A percentile compares a stretch with the other conserved stretches of the same genome.
These are phyloP conservation scores for Camponotus pennsylvanicus DNA, from an alignment of 1,140 invertebrate genomes.

Conservation along the genomic window DNA sequence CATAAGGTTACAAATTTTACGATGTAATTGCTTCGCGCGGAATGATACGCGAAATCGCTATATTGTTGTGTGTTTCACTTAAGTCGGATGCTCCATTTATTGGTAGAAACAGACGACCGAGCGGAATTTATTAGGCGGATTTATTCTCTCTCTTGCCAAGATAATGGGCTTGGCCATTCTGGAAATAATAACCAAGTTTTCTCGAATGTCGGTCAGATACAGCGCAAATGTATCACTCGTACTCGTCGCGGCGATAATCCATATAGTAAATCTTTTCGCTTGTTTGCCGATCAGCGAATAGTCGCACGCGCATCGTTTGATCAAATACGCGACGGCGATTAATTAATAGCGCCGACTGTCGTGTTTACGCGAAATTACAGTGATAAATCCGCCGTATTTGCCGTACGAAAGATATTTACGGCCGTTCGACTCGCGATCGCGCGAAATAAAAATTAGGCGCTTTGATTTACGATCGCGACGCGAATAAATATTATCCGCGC, in stretches of 20 bases:
- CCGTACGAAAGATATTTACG: constrained; percentile 55
- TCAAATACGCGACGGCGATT: constrained; percentile 48
- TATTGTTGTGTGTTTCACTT: background rate
- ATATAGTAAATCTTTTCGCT: constrained; percentile 56
- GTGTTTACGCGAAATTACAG: constrained; percentile 64
- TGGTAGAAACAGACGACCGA: constrained; percentile 3
- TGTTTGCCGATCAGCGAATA: constrained; percentile 50
- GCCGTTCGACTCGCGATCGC: constrained; percentile 44
- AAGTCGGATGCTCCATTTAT: background rate
- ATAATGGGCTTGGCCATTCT: background rate
- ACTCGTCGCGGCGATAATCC: constrained; percentile 21
- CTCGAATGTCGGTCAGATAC: background rate
- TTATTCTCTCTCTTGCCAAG: constrained; percentile 10
- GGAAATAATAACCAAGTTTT: constrained; percentile 22
- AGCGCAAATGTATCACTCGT: background rate
- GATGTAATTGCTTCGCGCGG: background rate
- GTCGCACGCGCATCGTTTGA: constrained; percentile 41
- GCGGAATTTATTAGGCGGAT: constrained; percentile 23
- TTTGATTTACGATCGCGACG: constrained; percentile 31
- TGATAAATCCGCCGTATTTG: constrained; percentile 61
- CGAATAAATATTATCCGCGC: constrained; percentile 24
- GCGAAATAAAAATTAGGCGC: constrained; percentile 55
- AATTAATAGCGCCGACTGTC: constrained; percentile 56
- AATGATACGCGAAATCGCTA: background rate
- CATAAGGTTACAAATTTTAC: background rate